A percentile compares a stretch with the other conserved stretches of the same genome.
phyloP scores from a whole-genome alignment of 2,888 invertebrate genomes.

The Nymphalis polychloros region DNA sequence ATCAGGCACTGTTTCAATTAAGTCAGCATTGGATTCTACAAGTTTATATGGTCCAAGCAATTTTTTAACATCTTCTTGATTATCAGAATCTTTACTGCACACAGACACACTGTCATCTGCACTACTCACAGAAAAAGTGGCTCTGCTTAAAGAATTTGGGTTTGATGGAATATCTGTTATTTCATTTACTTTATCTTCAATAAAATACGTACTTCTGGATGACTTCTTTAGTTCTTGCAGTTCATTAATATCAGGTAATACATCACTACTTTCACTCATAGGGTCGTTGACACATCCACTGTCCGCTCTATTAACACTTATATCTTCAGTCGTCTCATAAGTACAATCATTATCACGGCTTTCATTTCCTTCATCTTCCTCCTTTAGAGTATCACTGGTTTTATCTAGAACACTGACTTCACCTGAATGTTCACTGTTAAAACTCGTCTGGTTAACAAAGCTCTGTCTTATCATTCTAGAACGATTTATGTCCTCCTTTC shows the following conservation, averaged over 20 bases:
- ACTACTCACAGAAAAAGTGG: constrained; percentile 22
- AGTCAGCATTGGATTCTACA: constrained; percentile 7
- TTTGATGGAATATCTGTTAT: constrained; percentile 22
- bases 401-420: constrained; percentile 46
- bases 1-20: not conserved
- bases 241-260: not conserved
- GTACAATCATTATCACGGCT: constrained; percentile 43
- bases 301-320: constrained; percentile 3
- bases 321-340: constrained; percentile 22
- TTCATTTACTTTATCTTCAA: constrained; percentile 26
- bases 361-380: constrained; percentile 38
- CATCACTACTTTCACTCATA: not conserved
- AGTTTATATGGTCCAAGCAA: not conserved
- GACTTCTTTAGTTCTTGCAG: not conserved
- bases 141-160: constrained; percentile 15
- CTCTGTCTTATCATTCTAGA: constrained; percentile 49
- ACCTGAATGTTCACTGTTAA: constrained; percentile 41
- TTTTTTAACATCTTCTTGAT: not conserved
- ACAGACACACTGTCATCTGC: not conserved
- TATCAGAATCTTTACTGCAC: not conserved
- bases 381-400: constrained; percentile 47
- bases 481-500: constrained; percentile 55
- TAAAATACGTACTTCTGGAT: constrained; percentile 13
- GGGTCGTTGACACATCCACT: not conserved
- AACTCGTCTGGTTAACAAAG: constrained; percentile 26